Base-by-base conservation (phyloP, 2,888 invertebrate species). In the Eurytoma adleriae region DNA sequence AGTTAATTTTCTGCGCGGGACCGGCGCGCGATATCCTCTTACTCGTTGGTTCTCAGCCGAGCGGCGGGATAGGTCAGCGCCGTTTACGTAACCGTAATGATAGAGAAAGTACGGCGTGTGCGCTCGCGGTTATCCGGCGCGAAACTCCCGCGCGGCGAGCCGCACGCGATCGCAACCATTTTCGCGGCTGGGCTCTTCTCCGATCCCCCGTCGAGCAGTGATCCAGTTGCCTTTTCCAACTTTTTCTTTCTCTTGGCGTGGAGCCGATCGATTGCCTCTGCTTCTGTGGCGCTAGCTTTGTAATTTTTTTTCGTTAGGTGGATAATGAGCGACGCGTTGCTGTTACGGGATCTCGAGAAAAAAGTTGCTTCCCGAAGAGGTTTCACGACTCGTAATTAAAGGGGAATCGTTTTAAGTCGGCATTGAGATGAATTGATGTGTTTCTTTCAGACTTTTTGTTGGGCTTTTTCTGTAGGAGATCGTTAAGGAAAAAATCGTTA, bases 61-160 rank as follows among this genome's bases (percentile, higher is more conserved):
- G 62, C 20, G 40, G 57, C 72, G 74, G 64, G 84, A 80, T 81
- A 81, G 82, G 84, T 82, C 83, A 64, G 59, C 82, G 77, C 64
- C 79, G 81, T 81, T 83, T 84, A 67, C 70, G 78, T 73, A 75
- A 73, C 61, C 20, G 66, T 75, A 68, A 61, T 76, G 83, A 83
- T 75, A 79, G 83, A 83, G 85, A 85, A 84, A 85, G 83, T 83
- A 80, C 76, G 66, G 52, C 10, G 30, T 16, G 61, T 13, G 57
- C n/a, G 56, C 30, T n/a, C 54, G 54, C 14, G 54, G 54, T n/a
- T 54, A 54, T 54, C 14, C 13, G 14, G 14, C 18, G 40, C 12
- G 18, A n/a, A 50, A n/a, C 67, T 18, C 30, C 12, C 61, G 57
- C 20, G 50, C 71, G 3, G 64, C 14, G 10, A n/a, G 27, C 18